Conservation (phyloP, 2,888 invertebrate species). For the Cantharis lateralis region DNA sequence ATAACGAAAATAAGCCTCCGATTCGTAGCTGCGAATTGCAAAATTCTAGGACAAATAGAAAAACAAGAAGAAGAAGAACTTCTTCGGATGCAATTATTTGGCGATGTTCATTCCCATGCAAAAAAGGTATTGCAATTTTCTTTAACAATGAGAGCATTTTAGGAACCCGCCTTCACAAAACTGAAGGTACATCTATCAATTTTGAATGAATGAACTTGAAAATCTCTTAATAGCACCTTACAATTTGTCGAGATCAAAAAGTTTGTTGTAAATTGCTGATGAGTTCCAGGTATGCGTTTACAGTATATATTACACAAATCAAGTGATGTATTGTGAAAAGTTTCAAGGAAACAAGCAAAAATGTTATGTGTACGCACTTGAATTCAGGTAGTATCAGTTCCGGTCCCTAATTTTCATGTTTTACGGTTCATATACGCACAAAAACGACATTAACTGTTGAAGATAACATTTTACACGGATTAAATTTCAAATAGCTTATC, state of each 20-base stretch:
- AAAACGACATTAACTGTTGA: conserved; percentile 14
- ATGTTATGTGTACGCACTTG: not conserved
- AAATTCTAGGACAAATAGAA: not conserved
- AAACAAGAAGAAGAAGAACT: not conserved
- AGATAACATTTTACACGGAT: conserved; percentile 29
- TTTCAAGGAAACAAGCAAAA: not conserved
- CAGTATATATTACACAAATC: conserved; percentile 21
- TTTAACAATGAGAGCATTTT: conserved; percentile 14
- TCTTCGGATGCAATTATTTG: not conserved
- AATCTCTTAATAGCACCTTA: conserved; percentile 8
- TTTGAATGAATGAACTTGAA: not conserved
- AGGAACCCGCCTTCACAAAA: conserved; percentile 13
- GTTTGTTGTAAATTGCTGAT: not conserved
- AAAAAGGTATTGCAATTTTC: not conserved
- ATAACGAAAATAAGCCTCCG: not conserved
- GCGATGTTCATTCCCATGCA: not conserved
- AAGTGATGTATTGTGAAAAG: conserved; percentile 10
- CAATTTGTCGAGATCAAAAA: not conserved
- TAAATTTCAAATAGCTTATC: conserved; percentile 29
- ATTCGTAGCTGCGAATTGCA: not conserved
- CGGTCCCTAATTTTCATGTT: conserved; percentile 36
- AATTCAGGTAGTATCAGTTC: conserved; percentile 31
- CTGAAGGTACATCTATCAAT: not conserved
- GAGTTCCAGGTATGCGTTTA: conserved; percentile 4
- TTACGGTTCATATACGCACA: conserved; percentile 35